Percentiles rank a stretch among this genome's conserved stretches.
These are phyloP conservation scores for Heterohyrax brucei DNA, from an alignment of 2,797 vertebrate genomes.

Conservation along the genomic window DNA sequence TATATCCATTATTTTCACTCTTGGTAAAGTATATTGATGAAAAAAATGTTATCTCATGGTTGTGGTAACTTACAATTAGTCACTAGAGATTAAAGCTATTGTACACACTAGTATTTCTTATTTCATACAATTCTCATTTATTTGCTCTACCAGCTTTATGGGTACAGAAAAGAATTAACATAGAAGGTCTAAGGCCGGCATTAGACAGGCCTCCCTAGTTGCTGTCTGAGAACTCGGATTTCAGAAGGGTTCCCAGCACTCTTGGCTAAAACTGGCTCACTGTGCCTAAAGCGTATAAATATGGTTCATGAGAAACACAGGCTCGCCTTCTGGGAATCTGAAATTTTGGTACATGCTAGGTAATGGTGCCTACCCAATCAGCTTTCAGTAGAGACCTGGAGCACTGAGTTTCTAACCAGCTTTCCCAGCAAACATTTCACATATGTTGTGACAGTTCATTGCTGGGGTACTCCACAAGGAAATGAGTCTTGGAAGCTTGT, in stretches of 20 bases:
- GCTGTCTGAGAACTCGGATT: background rate
- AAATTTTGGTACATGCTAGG: background rate
- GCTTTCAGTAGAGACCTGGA: background rate
- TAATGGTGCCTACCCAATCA: background rate
- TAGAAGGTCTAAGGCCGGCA: background rate
- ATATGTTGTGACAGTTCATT: background rate
- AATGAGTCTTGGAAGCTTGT: background rate
- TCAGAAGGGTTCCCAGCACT: background rate
- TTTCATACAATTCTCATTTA: background rate
- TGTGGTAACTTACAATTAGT: background rate
- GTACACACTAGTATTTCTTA: background rate
- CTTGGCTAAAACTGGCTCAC: background rate
- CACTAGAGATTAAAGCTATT: background rate
- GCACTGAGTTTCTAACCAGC: background rate
- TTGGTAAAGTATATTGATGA: background rate
- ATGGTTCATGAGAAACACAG: background rate
- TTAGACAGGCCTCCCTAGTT: background rate
- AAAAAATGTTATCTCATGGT: conserved; percentile 29
- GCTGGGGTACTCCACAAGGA: background rate
- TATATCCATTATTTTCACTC: conserved; percentile 39
- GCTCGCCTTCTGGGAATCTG: background rate
- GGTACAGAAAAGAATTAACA: background rate
- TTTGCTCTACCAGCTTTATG: background rate
- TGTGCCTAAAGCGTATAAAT: background rate
- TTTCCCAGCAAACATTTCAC: background rate